Percentiles rank a stretch among this genome's conserved stretches.
Conservation (phyloP, 2,888 invertebrate genomes). For the Geophilus truncorum region DNA sequence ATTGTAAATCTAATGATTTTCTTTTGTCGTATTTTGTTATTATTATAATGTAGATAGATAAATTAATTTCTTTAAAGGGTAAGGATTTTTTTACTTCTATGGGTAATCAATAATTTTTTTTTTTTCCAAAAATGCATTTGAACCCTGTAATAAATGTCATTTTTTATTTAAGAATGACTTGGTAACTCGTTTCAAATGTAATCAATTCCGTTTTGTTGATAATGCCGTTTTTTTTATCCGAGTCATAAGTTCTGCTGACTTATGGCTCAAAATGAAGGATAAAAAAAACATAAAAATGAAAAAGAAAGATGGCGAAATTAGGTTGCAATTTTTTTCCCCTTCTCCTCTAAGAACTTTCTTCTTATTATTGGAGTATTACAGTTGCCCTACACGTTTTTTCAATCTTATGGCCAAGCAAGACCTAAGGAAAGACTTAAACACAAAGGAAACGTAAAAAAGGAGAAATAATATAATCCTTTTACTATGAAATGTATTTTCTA, state of each 20-base stretch:
- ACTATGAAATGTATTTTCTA: not conserved
- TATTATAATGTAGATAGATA: not conserved
- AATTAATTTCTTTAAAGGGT: not conserved
- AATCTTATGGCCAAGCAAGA: not conserved
- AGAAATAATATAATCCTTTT: not conserved
- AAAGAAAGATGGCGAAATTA: constrained; percentile 5
- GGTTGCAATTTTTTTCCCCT: not conserved
- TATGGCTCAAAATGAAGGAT: not conserved
- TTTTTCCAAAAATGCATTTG: not conserved
- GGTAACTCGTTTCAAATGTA: constrained; percentile 18
- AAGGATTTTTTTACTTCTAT: not conserved
- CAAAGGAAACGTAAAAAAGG: not conserved
- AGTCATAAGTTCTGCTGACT: constrained; percentile 17
- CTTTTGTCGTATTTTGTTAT: not conserved
- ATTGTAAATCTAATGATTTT: not conserved
- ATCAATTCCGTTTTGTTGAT: constrained; percentile 15
- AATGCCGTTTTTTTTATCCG: not conserved
- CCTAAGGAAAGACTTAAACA: not conserved
- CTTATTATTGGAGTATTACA: constrained; percentile 18
- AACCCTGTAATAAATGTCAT: not conserved
- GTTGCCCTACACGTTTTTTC: not conserved
- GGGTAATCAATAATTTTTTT: not conserved
- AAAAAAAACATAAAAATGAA: not conserved
- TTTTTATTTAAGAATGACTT: constrained; percentile 14
- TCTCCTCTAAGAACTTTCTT: not conserved